These are phyloP conservation scores for Forbesichthys papilliferus DNA, from an alignment of 2,113 vertebrate genomes.

Conservation along the genomic window DNA sequence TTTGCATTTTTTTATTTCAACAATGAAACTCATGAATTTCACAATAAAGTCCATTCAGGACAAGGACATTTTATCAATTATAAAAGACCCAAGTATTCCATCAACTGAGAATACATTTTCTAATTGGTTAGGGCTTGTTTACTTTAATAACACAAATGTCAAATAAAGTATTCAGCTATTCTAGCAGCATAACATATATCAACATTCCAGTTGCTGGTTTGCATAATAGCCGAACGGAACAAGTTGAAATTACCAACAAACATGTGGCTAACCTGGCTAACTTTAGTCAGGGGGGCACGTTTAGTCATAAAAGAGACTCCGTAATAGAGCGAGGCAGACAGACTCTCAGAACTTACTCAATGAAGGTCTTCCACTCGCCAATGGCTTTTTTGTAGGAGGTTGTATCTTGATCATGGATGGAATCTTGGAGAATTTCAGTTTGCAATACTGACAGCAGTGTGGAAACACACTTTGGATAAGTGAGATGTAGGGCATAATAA, in stretches of 20 bases:
- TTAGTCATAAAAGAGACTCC: not conserved
- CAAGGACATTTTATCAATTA: too few relatives aligned
- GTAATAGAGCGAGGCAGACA: not conserved
- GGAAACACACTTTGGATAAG: conserved; percentile 15
- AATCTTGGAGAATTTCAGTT: not conserved
- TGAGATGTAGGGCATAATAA: conserved; percentile 13
- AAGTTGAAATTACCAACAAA: too few relatives aligned
- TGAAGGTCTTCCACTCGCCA: conserved; percentile 12
- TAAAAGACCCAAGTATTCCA: too few relatives aligned
- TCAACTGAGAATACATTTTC: too few relatives aligned
- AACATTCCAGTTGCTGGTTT: too few relatives aligned
- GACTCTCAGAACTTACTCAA: conserved; percentile 10
- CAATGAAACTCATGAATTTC: too few relatives aligned
- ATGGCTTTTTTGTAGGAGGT: conserved; percentile 14
- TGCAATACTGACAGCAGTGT: too few relatives aligned
- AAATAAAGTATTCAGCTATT: too few relatives aligned
- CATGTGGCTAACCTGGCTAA: not conserved
- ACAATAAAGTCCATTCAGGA: too few relatives aligned
- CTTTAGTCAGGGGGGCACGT: not conserved
- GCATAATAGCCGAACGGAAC: too few relatives aligned
- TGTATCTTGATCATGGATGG: not conserved
- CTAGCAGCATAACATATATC: too few relatives aligned
- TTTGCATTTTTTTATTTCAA: not conserved
- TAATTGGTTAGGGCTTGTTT: not conserved
- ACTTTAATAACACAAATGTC: too few relatives aligned